Base-by-base conservation (phyloP, 2,113 vertebrate genomes). In the Cyanoderma ruficeps region DNA sequence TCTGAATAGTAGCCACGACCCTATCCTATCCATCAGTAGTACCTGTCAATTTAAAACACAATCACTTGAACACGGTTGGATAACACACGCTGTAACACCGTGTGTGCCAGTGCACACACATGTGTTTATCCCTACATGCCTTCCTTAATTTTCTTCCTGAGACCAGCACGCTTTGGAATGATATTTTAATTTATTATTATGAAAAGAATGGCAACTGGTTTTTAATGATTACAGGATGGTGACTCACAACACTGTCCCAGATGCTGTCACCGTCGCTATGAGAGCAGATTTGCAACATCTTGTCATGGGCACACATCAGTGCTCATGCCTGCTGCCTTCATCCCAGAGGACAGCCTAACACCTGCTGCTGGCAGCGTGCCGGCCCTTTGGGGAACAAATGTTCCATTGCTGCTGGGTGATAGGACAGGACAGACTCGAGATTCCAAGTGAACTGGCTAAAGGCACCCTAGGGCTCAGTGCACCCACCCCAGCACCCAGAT, bases 331-430 rank as follows among this genome's bases (percentile, higher is more conserved):
- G 98, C 98, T 97, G 97, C 98, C 97, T 98, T 92, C 95, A 95
- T 98, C 98, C 98, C 98, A 98, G 98, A 97, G 98, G 98, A 99
- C 97, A 97, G 98, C 96, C 97, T 97, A 97, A 98, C 98, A 99
- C 98, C 98, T 99, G 98, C 98, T 98, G 97, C 98, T 98, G 98
- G 98, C 98, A 98, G 97, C 41, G 70, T 35, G 97, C 98, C 97
- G 89, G 95, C 88, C 98, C 98, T 98, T 98, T 95, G 57, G 98
- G 98, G 97, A 98, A 97, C 97, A 98, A 98, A 98, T 98, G 98
- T 98, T 98, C 97, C 94, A 94, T 97, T 96, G 97, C 98, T 98
- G 97, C 96, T 98, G 98, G 98, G 98, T 97, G 96, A 98, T 97
- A 98, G 97, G 97, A 98, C 95, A 97, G 97, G 97, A 98, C 98